A percentile compares a stretch with the other conserved stretches of the same genome.
These are phyloP conservation scores for Allygus modestus DNA, from an alignment of 2,888 invertebrate genomes.

Conservation along the genomic window DNA sequence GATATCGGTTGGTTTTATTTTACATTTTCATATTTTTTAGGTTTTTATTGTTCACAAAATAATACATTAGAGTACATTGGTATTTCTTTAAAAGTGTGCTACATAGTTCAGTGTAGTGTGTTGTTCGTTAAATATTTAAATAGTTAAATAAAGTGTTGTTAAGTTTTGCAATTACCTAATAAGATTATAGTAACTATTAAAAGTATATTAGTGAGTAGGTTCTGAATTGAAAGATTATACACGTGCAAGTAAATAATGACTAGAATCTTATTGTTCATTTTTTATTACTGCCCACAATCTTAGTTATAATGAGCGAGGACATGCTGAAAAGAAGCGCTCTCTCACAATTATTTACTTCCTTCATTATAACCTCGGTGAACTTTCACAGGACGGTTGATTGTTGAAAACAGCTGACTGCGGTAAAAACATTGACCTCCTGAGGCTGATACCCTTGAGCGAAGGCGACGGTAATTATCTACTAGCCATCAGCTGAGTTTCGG, in stretches of 20 bases:
- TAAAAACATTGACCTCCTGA: conserved; percentile 19
- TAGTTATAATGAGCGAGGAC: neutral
- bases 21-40: neutral
- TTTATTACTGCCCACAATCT: conserved; percentile 13
- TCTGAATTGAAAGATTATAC: too few relatives aligned
- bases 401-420: conserved; percentile 16
- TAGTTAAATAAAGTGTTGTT: too few relatives aligned
- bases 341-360: conserved; percentile 12
- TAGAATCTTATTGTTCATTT: neutral
- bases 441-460: conserved; percentile 14
- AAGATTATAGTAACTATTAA: too few relatives aligned
- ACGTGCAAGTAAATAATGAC: neutral
- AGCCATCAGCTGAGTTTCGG: conserved; percentile 17
- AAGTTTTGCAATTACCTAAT: too few relatives aligned
- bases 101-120: too few relatives aligned
- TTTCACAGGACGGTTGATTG: neutral
- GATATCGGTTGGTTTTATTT: neutral
- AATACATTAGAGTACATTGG: too few relatives aligned
- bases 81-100: too few relatives aligned
- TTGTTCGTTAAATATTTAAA: too few relatives aligned
- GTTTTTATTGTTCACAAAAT: too few relatives aligned
- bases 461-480: conserved; percentile 21
- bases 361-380: neutral
- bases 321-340: neutral
- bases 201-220: too few relatives aligned